Evolutionary conservation across 2,113 vertebrate genomes (phyloP).

Genomic region (Chaenocephalus aceratus): DNA sequence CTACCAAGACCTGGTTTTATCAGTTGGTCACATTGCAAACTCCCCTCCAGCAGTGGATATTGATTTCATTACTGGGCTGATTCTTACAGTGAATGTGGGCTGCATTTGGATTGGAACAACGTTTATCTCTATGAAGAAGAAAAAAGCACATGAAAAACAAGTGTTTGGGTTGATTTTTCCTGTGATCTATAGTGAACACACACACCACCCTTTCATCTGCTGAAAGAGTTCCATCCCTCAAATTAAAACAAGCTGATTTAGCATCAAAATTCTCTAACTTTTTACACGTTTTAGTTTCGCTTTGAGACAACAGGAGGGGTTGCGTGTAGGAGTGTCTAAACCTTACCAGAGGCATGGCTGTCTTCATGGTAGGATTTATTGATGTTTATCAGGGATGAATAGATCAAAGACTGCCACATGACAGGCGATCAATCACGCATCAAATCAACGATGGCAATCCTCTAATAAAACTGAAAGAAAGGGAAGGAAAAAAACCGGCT

Average conservation of each 20-base stretch:
- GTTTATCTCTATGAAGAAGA: constrained; percentile 28
- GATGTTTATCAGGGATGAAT: constrained; percentile 87
- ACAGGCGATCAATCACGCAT: constrained; percentile 88
- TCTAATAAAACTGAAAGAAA: constrained; percentile 83
- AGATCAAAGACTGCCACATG: constrained; percentile 87
- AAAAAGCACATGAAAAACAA: constrained; percentile 24
- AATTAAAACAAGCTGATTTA: constrained; percentile 53
- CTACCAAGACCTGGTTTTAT: constrained; percentile 77
- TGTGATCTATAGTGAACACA: constrained; percentile 23
- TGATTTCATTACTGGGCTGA: constrained; percentile 64
- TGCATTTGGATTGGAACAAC: constrained; percentile 58
- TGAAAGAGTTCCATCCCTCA: constrained; percentile 12
- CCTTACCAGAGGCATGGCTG: constrained; percentile 74
- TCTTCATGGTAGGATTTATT: constrained; percentile 85
- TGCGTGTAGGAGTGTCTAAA: constrained; percentile 59
- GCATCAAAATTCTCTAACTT: constrained; percentile 58
- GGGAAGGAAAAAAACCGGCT: constrained; percentile 50
- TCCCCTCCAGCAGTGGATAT: constrained; percentile 72
- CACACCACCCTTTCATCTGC: constrained; percentile 48
- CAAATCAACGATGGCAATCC: constrained; percentile 87
- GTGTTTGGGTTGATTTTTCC: constrained; percentile 28
- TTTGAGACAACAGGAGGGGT: constrained; percentile 65
- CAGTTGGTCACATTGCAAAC: constrained; percentile 76
- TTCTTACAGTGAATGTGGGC: constrained; percentile 51
- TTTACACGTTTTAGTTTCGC: constrained; percentile 49